Base-by-base conservation (phyloP, 2,113 vertebrate species). In the Sturnira hondurensis region DNA sequence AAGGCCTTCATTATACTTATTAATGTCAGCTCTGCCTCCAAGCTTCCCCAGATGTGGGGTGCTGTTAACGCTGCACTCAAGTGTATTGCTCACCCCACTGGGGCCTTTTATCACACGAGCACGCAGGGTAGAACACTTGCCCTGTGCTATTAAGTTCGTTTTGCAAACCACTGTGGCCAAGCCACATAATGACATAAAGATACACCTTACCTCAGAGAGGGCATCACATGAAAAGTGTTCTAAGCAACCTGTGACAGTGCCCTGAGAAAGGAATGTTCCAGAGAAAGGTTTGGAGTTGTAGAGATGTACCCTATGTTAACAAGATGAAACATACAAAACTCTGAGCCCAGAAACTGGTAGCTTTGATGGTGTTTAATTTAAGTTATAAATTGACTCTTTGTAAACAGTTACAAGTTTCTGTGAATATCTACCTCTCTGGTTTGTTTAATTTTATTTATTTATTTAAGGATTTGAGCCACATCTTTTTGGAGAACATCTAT, bases 1-100 rank as follows among this genome's bases (percentile, higher is more conserved):
- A 92, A 87, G 47, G 74, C 71, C 77, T 88, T 96, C 91, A 96
- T 95, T 96, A 92, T 52, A 14, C 73, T 88, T 84, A 73, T 77
- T 88, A 77, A 92, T 33, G n/a, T 56, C 2, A 4, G 38, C 54
- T 67, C 73, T 22, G 36, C 88, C 93, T 84, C 73, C 54, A 50
- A 84, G 85, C 88, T 50, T 84, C 71, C 80, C 85, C 73, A 96
- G 91, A 96, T 77, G 41, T 31, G 68, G 89, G 45, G 33, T 19
- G 24, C 73, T 92, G 77, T 91, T 95, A 85, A 90, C 0, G 0
- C 54, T 15, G 7, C 47, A 96, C 77, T 89, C 89, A 63, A 68
- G 73, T 0, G 0, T 4, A 14, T 90, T 74, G 83, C 68, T 96
- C 77, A 90, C 31, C 67, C 70, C 14, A 2, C 33, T n/a, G 52